These are phyloP conservation scores for Chamaea fasciata DNA, from an alignment of 2,113 vertebrate species.

Conservation along the genomic window DNA sequence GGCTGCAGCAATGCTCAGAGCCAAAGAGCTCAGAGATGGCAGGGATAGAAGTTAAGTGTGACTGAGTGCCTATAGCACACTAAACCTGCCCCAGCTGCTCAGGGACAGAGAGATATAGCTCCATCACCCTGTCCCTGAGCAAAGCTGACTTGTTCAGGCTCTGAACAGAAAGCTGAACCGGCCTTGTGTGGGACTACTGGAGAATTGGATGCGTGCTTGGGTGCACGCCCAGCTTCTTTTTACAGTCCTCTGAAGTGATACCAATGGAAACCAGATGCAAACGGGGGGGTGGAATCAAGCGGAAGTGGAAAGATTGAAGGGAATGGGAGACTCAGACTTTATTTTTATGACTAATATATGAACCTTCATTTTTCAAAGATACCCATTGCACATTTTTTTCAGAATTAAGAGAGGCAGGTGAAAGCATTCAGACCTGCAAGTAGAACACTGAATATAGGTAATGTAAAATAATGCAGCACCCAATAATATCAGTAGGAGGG, in stretches of 20 bases:
- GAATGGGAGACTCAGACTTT: background rate
- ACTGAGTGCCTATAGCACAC: no score
- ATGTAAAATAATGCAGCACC: background rate
- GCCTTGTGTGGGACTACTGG: background rate
- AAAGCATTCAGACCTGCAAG: background rate
- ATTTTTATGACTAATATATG: background rate
- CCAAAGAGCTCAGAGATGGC: fast-evolving
- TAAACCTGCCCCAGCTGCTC: background rate
- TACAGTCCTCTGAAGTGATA: background rate
- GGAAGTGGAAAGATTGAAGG: background rate
- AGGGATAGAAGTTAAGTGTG: background rate
- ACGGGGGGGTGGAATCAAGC: no score
- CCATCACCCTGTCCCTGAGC: background rate
- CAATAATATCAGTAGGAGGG: background rate
- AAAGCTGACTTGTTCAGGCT: background rate
- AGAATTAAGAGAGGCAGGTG: background rate
- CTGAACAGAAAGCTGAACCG: background rate
- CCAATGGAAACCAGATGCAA: background rate
- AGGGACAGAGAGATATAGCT: background rate
- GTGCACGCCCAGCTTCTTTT: background rate
- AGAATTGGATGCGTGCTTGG: background rate
- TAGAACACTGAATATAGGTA: background rate
- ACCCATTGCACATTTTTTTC: background rate
- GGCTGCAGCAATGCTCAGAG: background rate
- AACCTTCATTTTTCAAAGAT: background rate